Conservation (phyloP, 1,140 invertebrate genomes). For the Polyergus mexicanus region DNA sequence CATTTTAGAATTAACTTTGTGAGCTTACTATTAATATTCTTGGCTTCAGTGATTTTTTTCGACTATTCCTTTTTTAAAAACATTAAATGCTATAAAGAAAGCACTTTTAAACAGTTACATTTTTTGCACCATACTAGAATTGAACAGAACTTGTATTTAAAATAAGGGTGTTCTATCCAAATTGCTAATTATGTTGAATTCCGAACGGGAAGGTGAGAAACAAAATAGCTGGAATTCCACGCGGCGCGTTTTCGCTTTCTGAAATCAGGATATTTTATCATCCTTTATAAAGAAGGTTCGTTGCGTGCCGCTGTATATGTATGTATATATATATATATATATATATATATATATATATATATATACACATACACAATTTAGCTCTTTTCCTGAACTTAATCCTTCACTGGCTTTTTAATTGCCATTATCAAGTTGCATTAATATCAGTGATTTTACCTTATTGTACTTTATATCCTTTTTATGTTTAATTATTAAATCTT, state of each 20-base stretch:
- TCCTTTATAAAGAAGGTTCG: conserved; percentile 19
- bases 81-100: background rate
- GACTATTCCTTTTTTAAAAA: background rate
- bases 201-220: conserved; percentile 27
- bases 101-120: background rate
- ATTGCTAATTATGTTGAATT: conserved; percentile 43
- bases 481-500: conserved; percentile 65
- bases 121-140: background rate
- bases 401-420: conserved; percentile 46
- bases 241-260: conserved; percentile 32
- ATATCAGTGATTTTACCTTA: conserved; percentile 70
- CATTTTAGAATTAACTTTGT: background rate
- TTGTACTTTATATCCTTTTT: conserved; percentile 8
- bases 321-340: no score
- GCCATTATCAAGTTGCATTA: conserved; percentile 64
- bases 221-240: conserved; percentile 44
- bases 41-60: background rate
- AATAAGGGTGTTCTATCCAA: conserved; percentile 5
- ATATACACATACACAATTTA: background rate
- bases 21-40: no score
- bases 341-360: no score
- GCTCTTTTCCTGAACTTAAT: background rate
- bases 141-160: background rate
- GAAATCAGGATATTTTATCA: conserved; percentile 36
- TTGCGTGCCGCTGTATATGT: background rate